Base-by-base conservation (phyloP, 1,140 invertebrate genomes). In the Physella acuta region DNA sequence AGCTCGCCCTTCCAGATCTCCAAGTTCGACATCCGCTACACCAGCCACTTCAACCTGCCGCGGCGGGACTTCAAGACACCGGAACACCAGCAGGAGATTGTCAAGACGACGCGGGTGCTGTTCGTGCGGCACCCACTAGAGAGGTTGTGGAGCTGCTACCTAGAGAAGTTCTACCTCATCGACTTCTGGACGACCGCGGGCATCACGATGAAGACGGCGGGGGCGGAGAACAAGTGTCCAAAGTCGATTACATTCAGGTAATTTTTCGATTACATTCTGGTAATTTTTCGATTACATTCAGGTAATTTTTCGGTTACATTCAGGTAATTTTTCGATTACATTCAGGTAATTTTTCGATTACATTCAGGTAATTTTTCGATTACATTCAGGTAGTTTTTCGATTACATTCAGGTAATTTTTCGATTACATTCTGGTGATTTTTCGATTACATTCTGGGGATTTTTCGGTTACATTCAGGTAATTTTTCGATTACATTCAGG, bases 11-110 rank as follows among this genome's bases (percentile, higher is more conserved):
- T 68, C 36, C 65, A 68, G 55, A 68, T 68, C 44, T 68, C 65
- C 1, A 68, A 68, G 44, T 68, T 36, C 36, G 65, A 68, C 55
- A 68, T 68, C 16, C 31, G 65, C 3, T 68, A 68, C 55, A 68
- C 65, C 2, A 68, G 65, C 37, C 65, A 68, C 36, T 59, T 68
- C 55, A 68, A 58, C 34, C 55, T 68, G 1, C 65, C 65, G 2
- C 4, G 65, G 17, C 16, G 20, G 16, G 24, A 59, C 36, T 68
- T 31, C 33, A 56, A 44, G 4, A 26, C 28, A n/a, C 53, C 2
- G 33, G 55, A n/a, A 17, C 34, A 68, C 65, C 3, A 58, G 28
- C 36, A 31, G 2, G 55, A 58, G 20, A 59, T 59, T 2, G 20
- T 53, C 20, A 58, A 58, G 26, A 14, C 65, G 11, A 37, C n/a